Conservation (phyloP, 1,140 invertebrate species). For the Chironomus striatipennis region DNA sequence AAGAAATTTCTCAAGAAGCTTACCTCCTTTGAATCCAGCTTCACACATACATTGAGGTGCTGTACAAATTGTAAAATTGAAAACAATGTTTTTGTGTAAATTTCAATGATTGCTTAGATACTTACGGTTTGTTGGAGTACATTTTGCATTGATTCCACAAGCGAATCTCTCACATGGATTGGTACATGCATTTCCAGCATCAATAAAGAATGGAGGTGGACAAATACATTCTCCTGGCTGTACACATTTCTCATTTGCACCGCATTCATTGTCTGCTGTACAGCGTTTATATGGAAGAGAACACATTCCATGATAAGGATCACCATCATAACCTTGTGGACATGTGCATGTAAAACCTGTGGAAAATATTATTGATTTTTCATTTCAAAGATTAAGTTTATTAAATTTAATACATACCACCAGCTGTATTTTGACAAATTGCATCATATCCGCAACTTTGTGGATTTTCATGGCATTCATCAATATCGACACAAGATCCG, state of each 20-base stretch:
- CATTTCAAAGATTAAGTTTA: too few relatives aligned
- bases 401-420: conserved; percentile 42
- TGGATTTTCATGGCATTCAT: conserved; percentile 70
- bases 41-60: conserved; percentile 78
- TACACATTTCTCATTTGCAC: conserved; percentile 78
- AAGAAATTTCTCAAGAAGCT: not conserved
- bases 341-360: conserved; percentile 62
- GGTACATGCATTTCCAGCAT: conserved; percentile 75
- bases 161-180: conserved; percentile 79
- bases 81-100: not conserved
- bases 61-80: not conserved
- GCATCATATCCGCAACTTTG: conserved; percentile 76
- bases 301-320: conserved; percentile 60
- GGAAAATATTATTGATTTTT: too few relatives aligned
- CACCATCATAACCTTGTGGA: conserved; percentile 57
- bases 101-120: not conserved
- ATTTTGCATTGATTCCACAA: conserved; percentile 88
- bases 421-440: conserved; percentile 70
- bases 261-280: conserved; percentile 71
- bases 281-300: conserved; percentile 71
- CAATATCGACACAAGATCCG: conserved; percentile 70
- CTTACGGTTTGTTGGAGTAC: conserved; percentile 68
- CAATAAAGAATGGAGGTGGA: conserved; percentile 77
- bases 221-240: conserved; percentile 84
- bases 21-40: conserved; percentile 62